Conservation (phyloP, 2,797 vertebrate species). For the Scomberomorus guttatus region DNA sequence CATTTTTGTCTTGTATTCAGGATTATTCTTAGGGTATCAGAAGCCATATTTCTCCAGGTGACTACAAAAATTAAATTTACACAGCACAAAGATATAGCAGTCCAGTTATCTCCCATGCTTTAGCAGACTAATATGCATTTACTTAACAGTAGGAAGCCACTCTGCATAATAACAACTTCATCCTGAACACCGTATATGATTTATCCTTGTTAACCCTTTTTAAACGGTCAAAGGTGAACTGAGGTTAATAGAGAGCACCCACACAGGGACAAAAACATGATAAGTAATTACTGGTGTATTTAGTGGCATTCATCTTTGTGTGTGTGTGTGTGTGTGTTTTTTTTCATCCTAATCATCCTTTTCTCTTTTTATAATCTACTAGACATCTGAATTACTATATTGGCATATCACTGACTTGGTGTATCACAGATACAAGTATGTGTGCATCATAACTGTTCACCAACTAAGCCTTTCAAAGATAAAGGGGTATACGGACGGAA, state of each 20-base stretch:
- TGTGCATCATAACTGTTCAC: not conserved
- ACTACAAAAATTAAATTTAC: slow-evolving; percentile 17
- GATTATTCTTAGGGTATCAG: slow-evolving; percentile 4
- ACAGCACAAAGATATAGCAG: slow-evolving; percentile 10
- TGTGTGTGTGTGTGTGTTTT: slow-evolving; percentile 6
- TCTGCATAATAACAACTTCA: slow-evolving; percentile 28
- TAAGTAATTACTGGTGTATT: slow-evolving; percentile 58
- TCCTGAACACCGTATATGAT: slow-evolving; percentile 26
- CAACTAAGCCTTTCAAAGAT: slow-evolving; percentile 11
- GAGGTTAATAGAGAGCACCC: slow-evolving; percentile 65
- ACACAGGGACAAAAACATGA: slow-evolving; percentile 37
- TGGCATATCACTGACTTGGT: slow-evolving; percentile 8
- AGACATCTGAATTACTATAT: slow-evolving; percentile 42
- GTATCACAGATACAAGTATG: slow-evolving; percentile 26
- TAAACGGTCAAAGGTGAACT: slow-evolving; percentile 43
- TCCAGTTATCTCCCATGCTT: slow-evolving; percentile 21
- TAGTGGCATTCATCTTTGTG: slow-evolving; percentile 44
- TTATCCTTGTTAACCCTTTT: slow-evolving; percentile 62
- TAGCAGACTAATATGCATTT: slow-evolving; percentile 16
- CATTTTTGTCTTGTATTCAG: not conserved
- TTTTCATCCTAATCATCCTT: slow-evolving; percentile 37
- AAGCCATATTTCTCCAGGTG: slow-evolving; percentile 15
- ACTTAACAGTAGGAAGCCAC: not conserved
- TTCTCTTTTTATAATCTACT: slow-evolving; percentile 40
- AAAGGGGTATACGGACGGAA: not conserved